Percentiles rank a stretch among this genome's conserved stretches.
These are phyloP conservation scores for Lacerta agilis DNA, from an alignment of 2,797 vertebrate genomes.

Conservation along the genomic window DNA sequence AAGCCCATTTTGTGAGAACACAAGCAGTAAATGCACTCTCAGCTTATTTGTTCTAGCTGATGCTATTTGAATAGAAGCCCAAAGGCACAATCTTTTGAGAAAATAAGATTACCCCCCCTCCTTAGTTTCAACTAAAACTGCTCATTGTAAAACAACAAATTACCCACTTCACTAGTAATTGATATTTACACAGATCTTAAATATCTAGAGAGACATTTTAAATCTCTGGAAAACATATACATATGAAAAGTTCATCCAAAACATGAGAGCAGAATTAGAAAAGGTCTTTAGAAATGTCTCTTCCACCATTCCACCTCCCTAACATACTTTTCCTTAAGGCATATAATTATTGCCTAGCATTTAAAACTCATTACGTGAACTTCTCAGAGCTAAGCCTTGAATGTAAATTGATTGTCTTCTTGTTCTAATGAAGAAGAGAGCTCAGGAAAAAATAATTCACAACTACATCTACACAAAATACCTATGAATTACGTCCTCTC, in stretches of 20 bases:
- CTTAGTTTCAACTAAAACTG: conserved; percentile 66
- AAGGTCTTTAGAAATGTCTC: conserved; percentile 48
- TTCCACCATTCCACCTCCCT: background rate
- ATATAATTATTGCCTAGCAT: conserved; percentile 43
- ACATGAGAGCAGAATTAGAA: conserved; percentile 19
- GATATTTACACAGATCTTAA: conserved; percentile 30
- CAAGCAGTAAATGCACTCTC: conserved; percentile 82
- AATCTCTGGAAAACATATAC: conserved; percentile 23
- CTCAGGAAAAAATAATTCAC: conserved; percentile 11
- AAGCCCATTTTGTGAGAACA: conserved; percentile 67
- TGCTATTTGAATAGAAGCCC: conserved; percentile 84
- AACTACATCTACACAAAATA: conserved; percentile 1
- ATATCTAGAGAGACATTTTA: conserved; percentile 27
- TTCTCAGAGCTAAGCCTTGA: conserved; percentile 28
- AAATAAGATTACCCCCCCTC: conserved; percentile 74
- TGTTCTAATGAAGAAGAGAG: conserved; percentile 34
- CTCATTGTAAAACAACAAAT: conserved; percentile 84
- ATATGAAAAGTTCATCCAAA: conserved; percentile 54
- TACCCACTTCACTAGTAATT: conserved; percentile 65
- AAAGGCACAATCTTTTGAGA: conserved; percentile 79
- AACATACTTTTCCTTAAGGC: background rate
- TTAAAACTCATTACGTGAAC: conserved; percentile 27
- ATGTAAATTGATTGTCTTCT: conserved; percentile 47
- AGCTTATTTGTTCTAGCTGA: conserved; percentile 88
- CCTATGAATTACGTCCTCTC: conserved; percentile 16